Conservation (phyloP, 2,888 invertebrate species). For the Drosophila vallismaia region DNA sequence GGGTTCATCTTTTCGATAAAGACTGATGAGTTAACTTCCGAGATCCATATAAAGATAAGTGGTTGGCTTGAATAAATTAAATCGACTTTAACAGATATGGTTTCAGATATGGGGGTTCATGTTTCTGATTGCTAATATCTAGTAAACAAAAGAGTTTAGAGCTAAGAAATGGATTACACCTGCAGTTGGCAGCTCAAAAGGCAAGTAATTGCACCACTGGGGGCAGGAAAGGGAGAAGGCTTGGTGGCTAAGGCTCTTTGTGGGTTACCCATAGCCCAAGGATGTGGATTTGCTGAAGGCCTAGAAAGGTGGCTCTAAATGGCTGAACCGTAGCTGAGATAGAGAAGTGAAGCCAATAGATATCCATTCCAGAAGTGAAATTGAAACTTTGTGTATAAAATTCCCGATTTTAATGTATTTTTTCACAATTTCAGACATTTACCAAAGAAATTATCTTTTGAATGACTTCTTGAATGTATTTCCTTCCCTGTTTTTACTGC, state of each 20-base stretch:
- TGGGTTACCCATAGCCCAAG: slow-evolving; percentile 62
- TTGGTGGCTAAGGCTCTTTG: slow-evolving; percentile 8
- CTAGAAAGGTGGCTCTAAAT: slow-evolving; percentile 14
- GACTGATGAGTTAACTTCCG: not conserved
- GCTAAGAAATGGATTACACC: slow-evolving; percentile 55
- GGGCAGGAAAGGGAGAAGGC: slow-evolving; percentile 55
- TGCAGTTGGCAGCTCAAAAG: slow-evolving; percentile 39
- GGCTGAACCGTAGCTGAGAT: slow-evolving; percentile 9
- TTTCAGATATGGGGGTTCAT: too few species aligned
- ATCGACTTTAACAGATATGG: not conserved
- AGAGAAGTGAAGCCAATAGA: not conserved
- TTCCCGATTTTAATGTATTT: not conserved
- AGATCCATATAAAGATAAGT: not conserved
- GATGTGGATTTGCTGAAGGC: slow-evolving; percentile 29
- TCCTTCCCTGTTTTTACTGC: slow-evolving; percentile 5
- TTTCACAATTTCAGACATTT: too few species aligned
- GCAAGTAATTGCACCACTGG: slow-evolving; percentile 52
- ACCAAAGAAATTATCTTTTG: too few species aligned
- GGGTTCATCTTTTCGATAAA: not conserved
- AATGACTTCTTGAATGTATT: slow-evolving; percentile 20
- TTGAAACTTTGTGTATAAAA: not conserved
- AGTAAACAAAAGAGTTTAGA: slow-evolving; percentile 13
- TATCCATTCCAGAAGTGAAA: not conserved
- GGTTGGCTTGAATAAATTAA: not conserved
- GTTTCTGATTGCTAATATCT: slow-evolving; percentile 18